Base-by-base conservation (phyloP, 1,140 invertebrate genomes). In the Diuraphis noxia region DNA sequence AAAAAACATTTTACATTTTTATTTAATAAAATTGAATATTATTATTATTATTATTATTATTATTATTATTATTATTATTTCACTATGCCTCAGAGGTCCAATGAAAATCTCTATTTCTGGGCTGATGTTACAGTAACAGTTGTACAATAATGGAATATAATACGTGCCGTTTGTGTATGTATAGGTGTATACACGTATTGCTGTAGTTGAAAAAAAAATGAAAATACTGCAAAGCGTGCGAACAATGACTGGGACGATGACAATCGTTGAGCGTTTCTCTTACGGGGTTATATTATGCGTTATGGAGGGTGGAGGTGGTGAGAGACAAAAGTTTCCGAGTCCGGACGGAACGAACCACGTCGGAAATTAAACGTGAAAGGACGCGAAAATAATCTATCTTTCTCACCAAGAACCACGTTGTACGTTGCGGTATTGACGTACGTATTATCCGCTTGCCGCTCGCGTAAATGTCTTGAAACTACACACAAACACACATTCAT, bases 11-110 rank as follows among this genome's bases (percentile, higher is more conserved):
- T 46, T 40, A n/a, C 82, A 38, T 30, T 85, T 84, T 43, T 85
- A 85, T 85, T 85, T 34, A 85, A 85, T 85, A 85, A 85, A 85
- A 43, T 85, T 38, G 40, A 23, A 72, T 72, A 72, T 72, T 72
- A 72, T 63, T 30, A 46, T 72, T 72, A 72, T 49, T 49, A 43
- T 43, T 43, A 43, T 49, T n/a, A n/a, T n/a, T n/a, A 72, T 72
- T 72, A 72, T 63, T 30, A 46, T 72, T 72, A 72, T 72, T 3
- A 30, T 30, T 23, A 30, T 43, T 82, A n/a, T 84, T 82, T 13
- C 13, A 7, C 41, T 43, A 3, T 10, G 30, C 25, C 13, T 17
- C n/a, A 43, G 30, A 34, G 23, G 40, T 34, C 7, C 82, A 41
- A 85, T n/a, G 34, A 46, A 43, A 46, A 34, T 85, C 30, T 85